These are phyloP conservation scores for Anhinga anhinga DNA, from an alignment of 2,113 vertebrate species.

Conservation along the genomic window DNA sequence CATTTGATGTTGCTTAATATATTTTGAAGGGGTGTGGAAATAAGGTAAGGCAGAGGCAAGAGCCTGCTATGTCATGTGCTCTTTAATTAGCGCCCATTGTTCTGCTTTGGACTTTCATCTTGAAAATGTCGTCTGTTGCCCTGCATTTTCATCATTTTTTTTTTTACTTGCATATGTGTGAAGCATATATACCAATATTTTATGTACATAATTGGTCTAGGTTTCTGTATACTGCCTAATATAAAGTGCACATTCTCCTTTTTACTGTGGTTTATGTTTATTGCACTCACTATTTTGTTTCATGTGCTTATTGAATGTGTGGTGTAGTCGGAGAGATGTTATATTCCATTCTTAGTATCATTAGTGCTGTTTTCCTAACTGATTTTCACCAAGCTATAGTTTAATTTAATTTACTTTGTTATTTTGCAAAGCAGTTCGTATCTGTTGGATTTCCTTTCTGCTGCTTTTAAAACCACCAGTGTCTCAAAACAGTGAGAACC, in stretches of 20 bases:
- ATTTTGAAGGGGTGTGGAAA: neutral
- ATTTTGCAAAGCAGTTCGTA: conserved; percentile 57
- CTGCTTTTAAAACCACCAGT: conserved; percentile 20
- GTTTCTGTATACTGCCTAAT: conserved; percentile 37
- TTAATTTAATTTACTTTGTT: conserved; percentile 67
- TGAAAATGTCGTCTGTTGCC: neutral
- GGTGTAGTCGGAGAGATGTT: conserved; percentile 37
- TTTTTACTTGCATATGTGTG: neutral
- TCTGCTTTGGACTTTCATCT: neutral
- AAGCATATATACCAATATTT: neutral
- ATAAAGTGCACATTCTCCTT: conserved; percentile 49
- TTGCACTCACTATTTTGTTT: conserved; percentile 53
- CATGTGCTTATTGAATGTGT: conserved; percentile 37
- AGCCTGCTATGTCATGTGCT: neutral
- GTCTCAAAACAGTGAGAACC: conserved; percentile 1
- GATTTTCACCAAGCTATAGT: conserved; percentile 62
- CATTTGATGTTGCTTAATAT: neutral
- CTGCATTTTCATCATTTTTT: neutral
- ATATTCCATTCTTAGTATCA: conserved; percentile 56
- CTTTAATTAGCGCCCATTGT: neutral
- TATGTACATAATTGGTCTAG: conserved; percentile 30
- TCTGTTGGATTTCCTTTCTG: conserved; percentile 43
- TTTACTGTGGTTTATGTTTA: conserved; percentile 67
- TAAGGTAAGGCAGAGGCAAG: neutral
- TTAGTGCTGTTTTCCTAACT: conserved; percentile 48